phyloP scores from a whole-genome alignment of 2,113 vertebrate species.

The Hippocampus mohnikei region DNA sequence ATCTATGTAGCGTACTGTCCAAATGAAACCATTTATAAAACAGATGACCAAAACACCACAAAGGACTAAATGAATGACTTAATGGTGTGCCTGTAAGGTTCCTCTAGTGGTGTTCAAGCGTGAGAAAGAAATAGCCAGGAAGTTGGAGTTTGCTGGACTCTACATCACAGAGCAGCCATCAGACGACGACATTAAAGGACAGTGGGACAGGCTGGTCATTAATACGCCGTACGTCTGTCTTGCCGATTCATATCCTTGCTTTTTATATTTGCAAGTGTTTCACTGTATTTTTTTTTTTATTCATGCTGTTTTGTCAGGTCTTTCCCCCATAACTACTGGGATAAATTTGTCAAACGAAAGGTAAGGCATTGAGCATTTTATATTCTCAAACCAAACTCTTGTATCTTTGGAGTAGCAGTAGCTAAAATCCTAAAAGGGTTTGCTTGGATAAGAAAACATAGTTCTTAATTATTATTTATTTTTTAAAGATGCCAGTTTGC shows the following conservation, averaged over 20 bases:
- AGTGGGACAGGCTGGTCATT: slow-evolving; percentile 96
- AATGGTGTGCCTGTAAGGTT: slow-evolving; percentile 70
- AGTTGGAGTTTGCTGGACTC: slow-evolving; percentile 93
- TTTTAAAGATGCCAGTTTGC: too few species aligned
- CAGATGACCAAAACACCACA: neutral
- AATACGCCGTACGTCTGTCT: slow-evolving; percentile 86
- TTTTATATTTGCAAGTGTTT: slow-evolving; percentile 5
- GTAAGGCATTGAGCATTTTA: slow-evolving; percentile 64
- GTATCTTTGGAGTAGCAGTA: neutral
- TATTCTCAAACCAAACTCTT: slow-evolving; percentile 3
- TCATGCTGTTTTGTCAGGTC: slow-evolving; percentile 71
- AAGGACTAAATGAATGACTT: too few species aligned
- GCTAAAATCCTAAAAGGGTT: neutral
- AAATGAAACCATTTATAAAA: neutral
- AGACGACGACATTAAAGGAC: slow-evolving; percentile 97
- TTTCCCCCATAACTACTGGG: slow-evolving; percentile 98
- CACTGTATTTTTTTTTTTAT: neutral
- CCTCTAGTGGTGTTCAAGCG: slow-evolving; percentile 96
- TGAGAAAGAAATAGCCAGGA: slow-evolving; percentile 96
- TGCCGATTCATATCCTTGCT: neutral
- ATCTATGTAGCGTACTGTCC: neutral
- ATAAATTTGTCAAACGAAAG: slow-evolving; percentile 98
- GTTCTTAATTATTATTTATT: too few species aligned
- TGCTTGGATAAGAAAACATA: too few species aligned
- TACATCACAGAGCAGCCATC: slow-evolving; percentile 97